Base-by-base conservation (phyloP, 2,113 vertebrate species). In the Alectura lathami region DNA sequence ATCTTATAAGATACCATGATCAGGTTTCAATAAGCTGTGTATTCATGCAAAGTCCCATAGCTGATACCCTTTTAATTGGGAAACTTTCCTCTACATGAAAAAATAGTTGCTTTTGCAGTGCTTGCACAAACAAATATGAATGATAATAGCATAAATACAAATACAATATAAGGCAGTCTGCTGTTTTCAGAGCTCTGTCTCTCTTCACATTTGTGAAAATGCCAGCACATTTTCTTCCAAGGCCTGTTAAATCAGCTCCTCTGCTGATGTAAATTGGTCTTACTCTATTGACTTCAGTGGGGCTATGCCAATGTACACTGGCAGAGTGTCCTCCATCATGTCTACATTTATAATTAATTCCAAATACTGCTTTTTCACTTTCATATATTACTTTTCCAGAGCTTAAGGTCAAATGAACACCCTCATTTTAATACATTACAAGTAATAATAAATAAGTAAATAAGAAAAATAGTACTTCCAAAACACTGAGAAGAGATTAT, bases 371-470 rank as follows among this genome's bases (percentile, higher is more conserved):
- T 90, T 90, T 88, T 75, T 64, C 62, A 34, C 27, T 83, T 68
- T 90, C 45, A 50, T 86, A n/a, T 75, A 75, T 97, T 86, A 82
- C 36, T 88, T 94, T 94, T 93, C 63, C 85, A 93, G 68, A 88
- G 36, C 18, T 90, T 95, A 59, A 88, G 56, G 27, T 81, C 85
- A 91, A 95, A 56, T 67, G 22, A 90, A 90, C 5, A 11, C n/a
- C 14, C 13, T 86, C 34, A 80, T 93, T 89, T 83, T 83, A 93
- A 91, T 78, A 59, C 11, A 86, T 77, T 91, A 53, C n/a, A 68
- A 67, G 67, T 29, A 86, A 72, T 75, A 94, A 94, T 93, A 94
- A 88, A 85, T 85, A 93, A 82, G 1, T 6, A 69, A 93, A 78
- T 83, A 69, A 83, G 45, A 74, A 80, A 80, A 95, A 83, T 38